Evolutionary conservation across 1,140 invertebrate genomes (phyloP), one percentile per base, ranked within the genome.

Genomic region (Platorchestia sp.): DNA sequence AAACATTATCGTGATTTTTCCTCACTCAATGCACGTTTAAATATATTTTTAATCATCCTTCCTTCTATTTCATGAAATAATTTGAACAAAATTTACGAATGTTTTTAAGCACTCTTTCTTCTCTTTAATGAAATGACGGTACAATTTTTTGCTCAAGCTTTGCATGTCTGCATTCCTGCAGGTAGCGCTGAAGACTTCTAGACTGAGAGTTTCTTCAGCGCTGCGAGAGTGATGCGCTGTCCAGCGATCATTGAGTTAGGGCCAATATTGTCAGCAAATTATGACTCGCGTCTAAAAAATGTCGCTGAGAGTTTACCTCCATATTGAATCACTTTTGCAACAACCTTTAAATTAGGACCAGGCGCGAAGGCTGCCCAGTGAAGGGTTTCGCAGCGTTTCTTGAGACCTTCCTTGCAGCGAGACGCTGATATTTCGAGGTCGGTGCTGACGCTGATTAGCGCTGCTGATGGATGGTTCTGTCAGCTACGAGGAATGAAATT

Each of bases 281-380:
- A 93, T 93, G 91, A 44, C 91, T 93, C 43, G 91, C 43, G 7
- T 45, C 36, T 0, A 93, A 44, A 44, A 45, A 93, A 93, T 93
- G 43, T 47, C 45, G 91, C 44, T 44, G 45, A 93, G 45, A 93
- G 43, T 93, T 93, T 93, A 93, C 91, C 91, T 90, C 91, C 45
- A 93, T 45, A 93, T 93, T 93, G 91, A 93, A 93, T 93, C 91
- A 93, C 91, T 44, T 44, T 93, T 47, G 91, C 91, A 93, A 93
- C 47, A 93, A 93, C 43, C 44, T 93, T 44, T 44, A 44, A 93
- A 93, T 93, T 93, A 93, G 10, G 91, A 93, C 87, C 87, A 27
- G 27, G 87, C 87, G n/a, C 91, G 91, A 47, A 42, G 41, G 91
- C 43, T 45, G 45, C 43, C 44, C 45, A 89, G 36, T 75, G 59